Percentiles rank a stretch among this genome's conserved stretches.
phyloP scores from a whole-genome alignment of 2,888 invertebrate species.

The Molorchus minor region DNA sequence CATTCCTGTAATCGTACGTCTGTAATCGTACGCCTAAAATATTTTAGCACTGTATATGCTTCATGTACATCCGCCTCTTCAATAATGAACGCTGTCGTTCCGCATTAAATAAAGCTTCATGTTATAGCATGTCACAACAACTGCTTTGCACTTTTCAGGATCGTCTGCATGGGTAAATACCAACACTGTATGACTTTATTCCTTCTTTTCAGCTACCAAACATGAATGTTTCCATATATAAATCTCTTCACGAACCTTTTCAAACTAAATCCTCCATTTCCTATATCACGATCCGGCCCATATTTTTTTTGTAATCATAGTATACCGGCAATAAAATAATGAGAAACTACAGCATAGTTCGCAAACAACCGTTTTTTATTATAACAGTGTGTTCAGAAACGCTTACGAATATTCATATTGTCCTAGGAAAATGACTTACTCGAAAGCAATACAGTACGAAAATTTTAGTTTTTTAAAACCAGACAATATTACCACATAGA shows the following conservation, averaged over 20 bases:
- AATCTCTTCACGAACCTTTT: constrained; percentile 24
- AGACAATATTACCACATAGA: constrained; percentile 44
- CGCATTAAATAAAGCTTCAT: too few relatives aligned
- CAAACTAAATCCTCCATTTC: constrained; percentile 2
- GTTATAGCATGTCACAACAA: too few relatives aligned
- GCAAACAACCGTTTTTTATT: not conserved
- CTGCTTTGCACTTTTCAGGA: too few relatives aligned
- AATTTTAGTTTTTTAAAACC: constrained; percentile 30
- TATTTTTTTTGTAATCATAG: not conserved
- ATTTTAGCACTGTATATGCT: too few relatives aligned
- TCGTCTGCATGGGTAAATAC: too few relatives aligned
- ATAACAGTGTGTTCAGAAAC: constrained; percentile 15
- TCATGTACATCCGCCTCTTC: too few relatives aligned
- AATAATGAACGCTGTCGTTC: too few relatives aligned
- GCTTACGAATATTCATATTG: not conserved
- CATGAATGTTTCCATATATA: constrained; percentile 31
- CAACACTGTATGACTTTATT: too few relatives aligned
- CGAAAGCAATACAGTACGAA: constrained; percentile 38
- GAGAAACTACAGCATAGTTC: constrained; percentile 1
- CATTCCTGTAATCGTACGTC: too few relatives aligned
- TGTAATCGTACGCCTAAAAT: too few relatives aligned
- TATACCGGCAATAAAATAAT: constrained; percentile 17
- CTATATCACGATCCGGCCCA: not conserved
- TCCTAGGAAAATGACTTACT: constrained; percentile 1
- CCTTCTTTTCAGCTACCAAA: constrained; percentile 33